Evolutionary conservation across 2,797 vertebrate genomes (phyloP).

Genomic region (Phoebastria nigripes): DNA sequence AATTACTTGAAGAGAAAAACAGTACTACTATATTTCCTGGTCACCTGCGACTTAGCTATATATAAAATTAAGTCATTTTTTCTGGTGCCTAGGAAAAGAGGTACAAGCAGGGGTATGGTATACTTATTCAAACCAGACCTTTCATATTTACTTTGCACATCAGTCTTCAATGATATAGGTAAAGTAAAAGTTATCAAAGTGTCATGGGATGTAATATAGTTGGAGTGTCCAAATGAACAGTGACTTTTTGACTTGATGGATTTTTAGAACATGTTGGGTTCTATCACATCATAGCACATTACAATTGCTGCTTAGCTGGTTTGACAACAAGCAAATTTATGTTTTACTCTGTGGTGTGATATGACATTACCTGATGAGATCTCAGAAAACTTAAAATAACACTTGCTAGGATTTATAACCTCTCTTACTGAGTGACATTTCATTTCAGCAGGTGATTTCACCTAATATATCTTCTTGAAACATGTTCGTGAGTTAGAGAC

Average conservation of each 20-base stretch:
- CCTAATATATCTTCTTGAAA: not conserved
- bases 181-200: not conserved
- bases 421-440: not conserved
- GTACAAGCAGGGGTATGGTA: not conserved
- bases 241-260: not conserved
- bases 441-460: not conserved
- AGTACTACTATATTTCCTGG: not conserved
- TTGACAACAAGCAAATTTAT: not conserved
- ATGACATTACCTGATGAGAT: not conserved
- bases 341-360: not conserved
- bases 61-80: not conserved
- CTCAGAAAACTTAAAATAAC: not conserved
- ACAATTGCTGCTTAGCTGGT: not conserved
- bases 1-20: not conserved
- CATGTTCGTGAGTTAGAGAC: not conserved
- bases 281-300: not conserved
- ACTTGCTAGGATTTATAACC: not conserved
- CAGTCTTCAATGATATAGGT: not conserved
- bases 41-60: not conserved
- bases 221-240: not conserved
- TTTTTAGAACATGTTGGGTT: not conserved
- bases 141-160: not conserved
- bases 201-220: not conserved
- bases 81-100: not conserved
- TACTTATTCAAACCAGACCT: not conserved